Evolutionary conservation across 37 sponge, comb jelly and placozoan species (phyloP), one percentile per base, ranked within the genome.

Genomic region (Halichondria panicea): DNA sequence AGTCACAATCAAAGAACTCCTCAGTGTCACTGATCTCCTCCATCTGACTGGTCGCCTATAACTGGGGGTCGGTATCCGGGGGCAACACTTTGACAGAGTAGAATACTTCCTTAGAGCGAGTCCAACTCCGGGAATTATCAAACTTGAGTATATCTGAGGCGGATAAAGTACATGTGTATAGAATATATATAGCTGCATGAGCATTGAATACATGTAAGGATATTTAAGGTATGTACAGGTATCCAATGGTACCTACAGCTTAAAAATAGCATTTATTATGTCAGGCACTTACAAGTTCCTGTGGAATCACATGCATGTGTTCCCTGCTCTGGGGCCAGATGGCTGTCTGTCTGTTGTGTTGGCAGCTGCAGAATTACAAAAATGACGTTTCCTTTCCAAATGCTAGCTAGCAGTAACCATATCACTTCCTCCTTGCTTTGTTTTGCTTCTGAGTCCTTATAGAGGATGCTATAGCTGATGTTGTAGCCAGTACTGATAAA

Each of bases 111-210:
- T 89, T 93, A 28, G 83, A 53, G 4, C 84, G 60, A 32, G 83
- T 70, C 90, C 87, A 93, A 34, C 90, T 89, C 69, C 82, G 88
- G 22, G 86, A 71, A 66, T 93, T 93, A 56, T 93, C 90, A 78
- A 93, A 93, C 63, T 82, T 79, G 27, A 93, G 45, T 42, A 89
- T 84, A 89, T 92, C 93, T 92, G 74, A 19, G 46, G 24, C 22
- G 32, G 4, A 54, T 28, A 35, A 52, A 72, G 28, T 33, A 39
- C 22, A 74, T 22, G 33, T n/a, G n/a, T n/a, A n/a, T n/a, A n/a
- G n/a, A n/a, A n/a, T n/a, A n/a, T n/a, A n/a, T n/a, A n/a, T n/a
- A n/a, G n/a, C n/a, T n/a, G n/a, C n/a, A n/a, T n/a, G n/a, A n/a
- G n/a, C n/a, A n/a, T n/a, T n/a, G n/a, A n/a, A n/a, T n/a, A n/a